Percentiles rank a stretch among this genome's conserved stretches.
These are phyloP conservation scores for Eleginops maclovinus DNA, from an alignment of 2,113 vertebrate species.

Conservation along the genomic window DNA sequence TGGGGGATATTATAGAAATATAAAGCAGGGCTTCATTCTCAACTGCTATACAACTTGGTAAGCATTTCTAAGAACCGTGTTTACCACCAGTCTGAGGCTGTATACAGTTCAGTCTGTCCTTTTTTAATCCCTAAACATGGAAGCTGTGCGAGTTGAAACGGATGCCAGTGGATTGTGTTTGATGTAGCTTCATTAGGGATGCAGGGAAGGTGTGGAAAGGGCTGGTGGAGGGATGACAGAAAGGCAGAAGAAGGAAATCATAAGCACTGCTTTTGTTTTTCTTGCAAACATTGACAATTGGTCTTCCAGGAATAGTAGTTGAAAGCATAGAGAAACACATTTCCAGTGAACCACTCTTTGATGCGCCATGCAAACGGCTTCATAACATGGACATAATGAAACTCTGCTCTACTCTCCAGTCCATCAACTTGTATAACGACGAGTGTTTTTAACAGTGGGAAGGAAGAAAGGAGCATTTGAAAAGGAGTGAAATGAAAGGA, in stretches of 20 bases:
- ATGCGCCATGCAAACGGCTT: slow-evolving; percentile 32
- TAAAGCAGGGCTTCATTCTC: not conserved
- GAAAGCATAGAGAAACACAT: slow-evolving; percentile 31
- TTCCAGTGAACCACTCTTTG: slow-evolving; percentile 12
- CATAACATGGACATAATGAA: slow-evolving; percentile 38
- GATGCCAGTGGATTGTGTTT: slow-evolving; percentile 39
- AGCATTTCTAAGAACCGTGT: not conserved
- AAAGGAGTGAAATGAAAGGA: not conserved
- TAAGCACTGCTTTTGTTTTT: slow-evolving; percentile 37
- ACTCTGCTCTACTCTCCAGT: slow-evolving; percentile 8
- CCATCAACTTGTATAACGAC: not conserved
- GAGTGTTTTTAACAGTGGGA: not conserved
- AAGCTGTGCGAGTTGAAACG: slow-evolving; percentile 25
- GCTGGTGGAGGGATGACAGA: not conserved
- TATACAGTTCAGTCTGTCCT: not conserved
- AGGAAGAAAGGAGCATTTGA: not conserved
- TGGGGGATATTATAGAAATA: not conserved
- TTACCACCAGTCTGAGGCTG: not conserved
- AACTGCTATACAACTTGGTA: not conserved
- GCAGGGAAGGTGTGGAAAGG: slow-evolving; percentile 22
- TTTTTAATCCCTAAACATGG: not conserved
- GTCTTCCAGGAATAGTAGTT: slow-evolving; percentile 48
- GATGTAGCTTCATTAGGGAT: slow-evolving; percentile 44
- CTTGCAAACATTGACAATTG: slow-evolving; percentile 18
- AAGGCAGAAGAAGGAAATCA: slow-evolving; percentile 2